A percentile compares a stretch with the other conserved stretches of the same genome.
Conservation (phyloP, 2,888 invertebrate species). For the Hydrotaea diabolus region DNA sequence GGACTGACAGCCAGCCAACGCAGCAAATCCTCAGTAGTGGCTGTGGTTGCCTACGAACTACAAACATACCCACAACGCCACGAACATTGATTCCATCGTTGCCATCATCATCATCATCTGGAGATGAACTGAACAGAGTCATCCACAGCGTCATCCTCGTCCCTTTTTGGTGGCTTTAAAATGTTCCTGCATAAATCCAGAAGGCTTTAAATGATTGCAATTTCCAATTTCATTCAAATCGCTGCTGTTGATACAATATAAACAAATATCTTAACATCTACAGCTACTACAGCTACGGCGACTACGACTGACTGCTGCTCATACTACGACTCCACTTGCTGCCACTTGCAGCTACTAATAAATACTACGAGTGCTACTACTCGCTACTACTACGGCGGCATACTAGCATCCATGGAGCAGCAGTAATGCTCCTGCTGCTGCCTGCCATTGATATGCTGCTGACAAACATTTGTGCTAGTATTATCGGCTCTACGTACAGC, state of each 20-base stretch:
- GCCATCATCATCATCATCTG: background rate
- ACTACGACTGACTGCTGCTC: slow-evolving; percentile 19
- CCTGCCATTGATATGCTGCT: background rate
- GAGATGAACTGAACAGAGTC: background rate
- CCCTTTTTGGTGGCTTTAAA: slow-evolving; percentile 17
- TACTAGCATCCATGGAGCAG: background rate
- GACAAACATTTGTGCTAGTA: slow-evolving; percentile 2
- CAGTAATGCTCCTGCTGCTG: background rate
- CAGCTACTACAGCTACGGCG: background rate
- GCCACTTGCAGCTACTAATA: background rate
- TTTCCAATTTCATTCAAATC: slow-evolving; percentile 59
- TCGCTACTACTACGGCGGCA: background rate
- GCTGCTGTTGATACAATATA: slow-evolving; percentile 43
- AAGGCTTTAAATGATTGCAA: slow-evolving; percentile 55
- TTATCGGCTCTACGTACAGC: slow-evolving; percentile 1
- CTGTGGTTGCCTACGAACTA: background rate
- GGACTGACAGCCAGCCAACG: slow-evolving; percentile 44
- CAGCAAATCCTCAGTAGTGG: slow-evolving; percentile 49
- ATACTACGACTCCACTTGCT: background rate
- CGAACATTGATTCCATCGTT: background rate
- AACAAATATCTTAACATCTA: slow-evolving; percentile 39
- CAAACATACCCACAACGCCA: background rate
- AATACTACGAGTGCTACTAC: background rate
- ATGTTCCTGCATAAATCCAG: background rate
- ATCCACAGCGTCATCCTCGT: background rate